Evolutionary conservation across 2,888 invertebrate species (phyloP), one percentile per base, ranked within the genome.

Genomic region (Macropis europaea): DNA sequence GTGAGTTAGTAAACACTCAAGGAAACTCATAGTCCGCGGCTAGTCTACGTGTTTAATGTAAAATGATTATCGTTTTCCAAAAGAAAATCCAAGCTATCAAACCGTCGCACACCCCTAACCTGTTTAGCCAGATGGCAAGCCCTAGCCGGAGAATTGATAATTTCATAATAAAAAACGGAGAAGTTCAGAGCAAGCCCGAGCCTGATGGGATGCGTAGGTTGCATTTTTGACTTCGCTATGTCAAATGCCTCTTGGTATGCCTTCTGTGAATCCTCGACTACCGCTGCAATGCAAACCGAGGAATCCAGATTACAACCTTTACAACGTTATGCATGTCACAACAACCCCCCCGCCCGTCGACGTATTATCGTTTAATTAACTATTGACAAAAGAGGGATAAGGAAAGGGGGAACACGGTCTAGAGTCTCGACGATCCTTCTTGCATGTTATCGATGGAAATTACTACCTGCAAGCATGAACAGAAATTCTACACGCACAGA

Each of bases 141-240:
- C 92, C 98, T 95, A 92, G 98, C 97, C 91, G 99, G 99, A 91
- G 97, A 97, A 95, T 98, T 99, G 93, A 98, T 96, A 92, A 99
- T 99, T 96, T 99, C 99, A 93, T 99, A 99, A 95, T 97, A 98
- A 94, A 99, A 99, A 91, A 99, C 99, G 90, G 99, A 99, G 95
- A 98, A 99, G 95, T 99, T 99, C 93, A 99, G 95, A 88, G 99
- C 99, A 91, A 99, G 94, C 90, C 99, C 99, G 92, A 99, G 96
- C 91, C 99, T 95, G 92, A 99, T 99, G 90, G 99, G 99, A 92
- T 99, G 99, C 90, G 99, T 99, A 86, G 99, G 97, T 93, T 97
- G 97, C 98, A 99, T 98, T 95, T 98, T 97, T 90, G 96, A 95
- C 93, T 97, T 97, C 91, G 98, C 97, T 91, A 97, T 97, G 93